Conservation (phyloP, 1,140 invertebrate species). For the Drosophila kanapiae region DNA sequence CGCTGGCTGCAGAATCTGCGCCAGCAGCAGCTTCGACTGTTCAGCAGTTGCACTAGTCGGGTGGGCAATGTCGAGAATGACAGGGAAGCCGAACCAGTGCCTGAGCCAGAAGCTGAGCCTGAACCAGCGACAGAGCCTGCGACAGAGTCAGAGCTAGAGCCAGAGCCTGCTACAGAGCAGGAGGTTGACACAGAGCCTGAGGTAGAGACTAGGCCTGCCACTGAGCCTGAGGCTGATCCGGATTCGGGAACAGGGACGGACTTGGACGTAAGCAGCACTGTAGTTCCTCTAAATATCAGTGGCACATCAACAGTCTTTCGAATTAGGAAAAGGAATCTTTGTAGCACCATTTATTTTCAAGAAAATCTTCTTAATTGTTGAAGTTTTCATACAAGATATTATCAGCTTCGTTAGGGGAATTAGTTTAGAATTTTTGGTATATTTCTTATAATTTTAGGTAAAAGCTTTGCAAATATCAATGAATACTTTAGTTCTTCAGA, state of each 20-base stretch:
- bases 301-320: neutral
- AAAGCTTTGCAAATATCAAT: too few species aligned
- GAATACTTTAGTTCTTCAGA: too few species aligned
- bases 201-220: constrained; percentile 19
- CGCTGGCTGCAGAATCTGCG: constrained; percentile 73
- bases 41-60: constrained; percentile 77
- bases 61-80: constrained; percentile 68
- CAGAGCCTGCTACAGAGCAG: too few species aligned
- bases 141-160: neutral
- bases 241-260: constrained; percentile 35
- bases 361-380: neutral
- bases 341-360: neutral
- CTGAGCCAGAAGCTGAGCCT: constrained; percentile 10
- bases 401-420: too few species aligned
- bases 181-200: neutral
- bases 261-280: constrained; percentile 61
- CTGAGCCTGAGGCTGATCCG: constrained; percentile 25
- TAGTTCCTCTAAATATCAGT: constrained; percentile 7
- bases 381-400: too few species aligned
- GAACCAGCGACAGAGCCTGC: neutral
- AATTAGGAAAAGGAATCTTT: too few species aligned
- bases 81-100: constrained; percentile 23
- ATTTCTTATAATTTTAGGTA: too few species aligned
- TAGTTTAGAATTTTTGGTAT: too few species aligned
- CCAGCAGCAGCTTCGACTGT: constrained; percentile 64